Percentiles rank a stretch among this genome's conserved stretches.
phyloP scores from a whole-genome alignment of 1,140 invertebrate species.

The Atta cephalotes region DNA sequence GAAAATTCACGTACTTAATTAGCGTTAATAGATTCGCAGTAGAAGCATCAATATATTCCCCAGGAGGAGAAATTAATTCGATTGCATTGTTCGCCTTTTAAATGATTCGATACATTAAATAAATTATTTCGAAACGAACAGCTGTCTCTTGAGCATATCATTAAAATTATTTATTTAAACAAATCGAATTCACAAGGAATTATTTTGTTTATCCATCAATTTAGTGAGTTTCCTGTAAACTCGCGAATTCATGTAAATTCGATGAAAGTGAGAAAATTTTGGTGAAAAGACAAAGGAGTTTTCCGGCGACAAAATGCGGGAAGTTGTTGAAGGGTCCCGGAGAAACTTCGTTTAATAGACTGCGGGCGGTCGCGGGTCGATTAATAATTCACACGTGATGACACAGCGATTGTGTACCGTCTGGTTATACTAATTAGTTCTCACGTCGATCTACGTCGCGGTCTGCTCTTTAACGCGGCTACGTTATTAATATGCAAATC shows the following conservation, averaged over 20 bases:
- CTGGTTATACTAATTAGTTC: slow-evolving; percentile 60
- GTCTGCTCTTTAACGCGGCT: slow-evolving; percentile 27
- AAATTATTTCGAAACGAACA: not conserved
- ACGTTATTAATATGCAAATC: slow-evolving; percentile 54
- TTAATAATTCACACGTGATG: slow-evolving; percentile 50
- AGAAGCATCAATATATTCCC: not conserved
- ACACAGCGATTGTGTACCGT: slow-evolving; percentile 49
- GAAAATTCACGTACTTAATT: slow-evolving; percentile 59
- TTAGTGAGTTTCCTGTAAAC: not conserved
- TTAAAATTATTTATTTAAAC: not conserved
- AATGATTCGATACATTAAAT: not conserved
- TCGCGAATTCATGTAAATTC: not conserved
- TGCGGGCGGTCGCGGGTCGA: not conserved
- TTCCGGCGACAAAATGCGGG: slow-evolving; percentile 1
- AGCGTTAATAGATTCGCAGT: slow-evolving; percentile 49
- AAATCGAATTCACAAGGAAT: not conserved
- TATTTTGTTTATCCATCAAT: not conserved
- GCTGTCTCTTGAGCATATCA: not conserved
- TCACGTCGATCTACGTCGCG: not conserved
- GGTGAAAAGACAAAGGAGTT: not conserved
- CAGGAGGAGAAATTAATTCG: not conserved
- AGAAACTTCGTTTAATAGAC: slow-evolving; percentile 41
- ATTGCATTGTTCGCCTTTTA: not conserved
- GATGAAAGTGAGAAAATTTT: not conserved
- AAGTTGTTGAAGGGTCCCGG: not conserved